phyloP scores from a whole-genome alignment of 1,140 invertebrate species.

The Eumaeus atala region DNA sequence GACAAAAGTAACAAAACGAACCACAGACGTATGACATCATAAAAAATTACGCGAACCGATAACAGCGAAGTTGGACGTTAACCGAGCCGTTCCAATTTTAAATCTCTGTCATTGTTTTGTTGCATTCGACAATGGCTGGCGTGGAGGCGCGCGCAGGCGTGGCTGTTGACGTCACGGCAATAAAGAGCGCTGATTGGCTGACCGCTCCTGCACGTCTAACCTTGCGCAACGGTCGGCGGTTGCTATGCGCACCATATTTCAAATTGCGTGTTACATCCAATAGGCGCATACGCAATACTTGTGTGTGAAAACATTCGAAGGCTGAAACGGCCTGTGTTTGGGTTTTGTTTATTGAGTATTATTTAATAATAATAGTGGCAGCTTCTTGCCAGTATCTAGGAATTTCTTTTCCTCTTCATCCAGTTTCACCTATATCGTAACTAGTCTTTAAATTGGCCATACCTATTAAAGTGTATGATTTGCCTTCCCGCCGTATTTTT shows the following conservation, averaged over 20 bases:
- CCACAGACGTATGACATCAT: too few species aligned
- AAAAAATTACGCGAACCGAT: not conserved
- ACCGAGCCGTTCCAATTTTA: constrained; percentile 7
- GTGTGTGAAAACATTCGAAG: too few species aligned
- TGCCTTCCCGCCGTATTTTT: too few species aligned
- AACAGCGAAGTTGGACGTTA: not conserved
- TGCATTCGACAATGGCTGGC: constrained; percentile 9
- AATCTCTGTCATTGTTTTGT: constrained; percentile 4
- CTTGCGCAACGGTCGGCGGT: constrained; percentile 66
- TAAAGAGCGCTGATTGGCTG: constrained; percentile 45
- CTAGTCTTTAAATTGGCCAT: too few species aligned
- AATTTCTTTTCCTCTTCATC: too few species aligned
- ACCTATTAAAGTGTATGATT: too few species aligned
- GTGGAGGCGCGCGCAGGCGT: constrained; percentile 69
- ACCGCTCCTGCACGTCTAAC: constrained; percentile 43
- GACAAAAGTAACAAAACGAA: too few species aligned
- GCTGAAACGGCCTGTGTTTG: too few species aligned
- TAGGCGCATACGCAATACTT: constrained; percentile 25
- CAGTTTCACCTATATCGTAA: too few species aligned
- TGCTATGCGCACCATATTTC: constrained; percentile 42
- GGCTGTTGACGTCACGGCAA: constrained; percentile 61
- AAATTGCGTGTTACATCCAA: not conserved
- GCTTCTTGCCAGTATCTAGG: too few species aligned
- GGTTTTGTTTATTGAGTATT: too few species aligned
- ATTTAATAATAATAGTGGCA: too few species aligned